A percentile compares a stretch with the other conserved stretches of the same genome.
phyloP scores from a whole-genome alignment of 2,888 invertebrate genomes.

The Metallyticus violacea region DNA sequence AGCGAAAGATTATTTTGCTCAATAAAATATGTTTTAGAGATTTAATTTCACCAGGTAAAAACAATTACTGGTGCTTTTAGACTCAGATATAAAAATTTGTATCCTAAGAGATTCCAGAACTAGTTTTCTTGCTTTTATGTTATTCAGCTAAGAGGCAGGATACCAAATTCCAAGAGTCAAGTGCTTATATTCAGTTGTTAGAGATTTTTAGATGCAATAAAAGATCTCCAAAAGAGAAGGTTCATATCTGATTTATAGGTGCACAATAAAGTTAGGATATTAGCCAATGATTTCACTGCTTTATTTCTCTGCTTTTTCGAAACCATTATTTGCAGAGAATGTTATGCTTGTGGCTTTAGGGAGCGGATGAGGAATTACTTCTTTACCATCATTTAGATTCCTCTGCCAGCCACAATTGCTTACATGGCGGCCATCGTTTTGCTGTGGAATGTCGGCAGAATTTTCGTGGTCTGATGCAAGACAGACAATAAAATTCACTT shows the following conservation, averaged over 20 bases:
- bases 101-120: too few relatives aligned
- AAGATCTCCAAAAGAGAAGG: too few relatives aligned
- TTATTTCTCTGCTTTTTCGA: neutral
- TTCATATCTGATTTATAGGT: neutral
- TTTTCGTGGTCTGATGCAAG: neutral
- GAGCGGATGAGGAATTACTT: neutral
- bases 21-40: too few relatives aligned
- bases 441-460: neutral
- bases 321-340: neutral
- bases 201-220: too few relatives aligned
- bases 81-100: too few relatives aligned
- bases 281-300: neutral
- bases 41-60: too few relatives aligned
- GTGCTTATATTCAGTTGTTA: too few relatives aligned
- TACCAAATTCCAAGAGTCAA: too few relatives aligned
- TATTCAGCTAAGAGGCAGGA: too few relatives aligned
- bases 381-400: neutral
- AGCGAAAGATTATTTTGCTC: too few relatives aligned
- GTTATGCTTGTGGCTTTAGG: neutral
- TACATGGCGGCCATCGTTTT: neutral
- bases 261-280: neutral
- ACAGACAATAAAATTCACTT: neutral
- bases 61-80: too few relatives aligned
- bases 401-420: neutral
- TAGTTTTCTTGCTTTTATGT: too few relatives aligned